These are phyloP conservation scores for Smutsia temminckii DNA, from an alignment of 2,797 vertebrate genomes.

Conservation along the genomic window DNA sequence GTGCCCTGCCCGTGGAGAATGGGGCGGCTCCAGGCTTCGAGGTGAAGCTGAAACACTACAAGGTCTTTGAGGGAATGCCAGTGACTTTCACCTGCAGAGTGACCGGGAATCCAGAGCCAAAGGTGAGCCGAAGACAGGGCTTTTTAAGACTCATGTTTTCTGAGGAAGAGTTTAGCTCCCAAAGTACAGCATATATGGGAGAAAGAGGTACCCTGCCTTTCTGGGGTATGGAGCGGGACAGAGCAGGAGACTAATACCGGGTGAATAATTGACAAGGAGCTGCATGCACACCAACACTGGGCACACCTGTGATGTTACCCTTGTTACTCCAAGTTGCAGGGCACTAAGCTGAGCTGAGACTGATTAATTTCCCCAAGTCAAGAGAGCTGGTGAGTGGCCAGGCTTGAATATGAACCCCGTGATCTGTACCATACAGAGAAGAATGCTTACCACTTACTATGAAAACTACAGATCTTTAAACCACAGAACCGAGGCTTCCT, in stretches of 20 bases:
- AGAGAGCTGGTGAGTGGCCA: not conserved
- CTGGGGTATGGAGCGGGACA: not conserved
- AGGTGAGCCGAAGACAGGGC: constrained; percentile 86
- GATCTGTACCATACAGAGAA: not conserved
- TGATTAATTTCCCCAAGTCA: not conserved
- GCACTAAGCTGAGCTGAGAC: not conserved
- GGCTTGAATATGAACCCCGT: not conserved
- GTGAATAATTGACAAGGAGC: not conserved
- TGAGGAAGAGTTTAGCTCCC: not conserved
- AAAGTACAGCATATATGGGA: not conserved
- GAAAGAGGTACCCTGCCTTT: not conserved
- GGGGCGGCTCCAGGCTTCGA: constrained; percentile 89
- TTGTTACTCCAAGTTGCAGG: not conserved
- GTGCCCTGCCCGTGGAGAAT: constrained; percentile 84
- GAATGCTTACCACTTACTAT: not conserved
- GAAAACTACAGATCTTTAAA: not conserved
- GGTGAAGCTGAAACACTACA: constrained; percentile 96
- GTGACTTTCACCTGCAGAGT: constrained; percentile 96
- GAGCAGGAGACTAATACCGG: too few species aligned
- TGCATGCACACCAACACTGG: not conserved
- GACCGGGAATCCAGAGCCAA: constrained; percentile 94
- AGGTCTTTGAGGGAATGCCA: constrained; percentile 98
- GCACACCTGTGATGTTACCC: not conserved
- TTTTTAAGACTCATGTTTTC: not conserved
- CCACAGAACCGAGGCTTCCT: not conserved